Evolutionary conservation across 2,888 invertebrate species (phyloP).

Genomic region (Cheilosia vernalis): DNA sequence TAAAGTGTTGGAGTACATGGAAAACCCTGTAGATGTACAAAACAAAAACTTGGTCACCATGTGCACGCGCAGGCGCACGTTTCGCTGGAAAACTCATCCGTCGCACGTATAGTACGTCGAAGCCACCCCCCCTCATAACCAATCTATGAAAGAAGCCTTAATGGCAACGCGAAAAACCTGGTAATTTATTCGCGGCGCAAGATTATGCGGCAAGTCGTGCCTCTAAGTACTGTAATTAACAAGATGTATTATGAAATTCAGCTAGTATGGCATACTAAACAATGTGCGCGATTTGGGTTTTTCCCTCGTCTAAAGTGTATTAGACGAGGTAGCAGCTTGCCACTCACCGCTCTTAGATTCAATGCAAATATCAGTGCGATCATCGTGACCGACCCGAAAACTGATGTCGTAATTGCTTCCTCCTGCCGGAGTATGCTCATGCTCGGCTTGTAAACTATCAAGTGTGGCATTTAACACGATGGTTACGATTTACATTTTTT

Average conservation of each 20-base stretch:
- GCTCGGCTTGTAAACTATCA: conserved; percentile 51
- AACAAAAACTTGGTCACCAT: conserved; percentile 47
- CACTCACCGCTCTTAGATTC: neutral
- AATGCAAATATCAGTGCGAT: conserved; percentile 61
- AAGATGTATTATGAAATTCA: conserved; percentile 70
- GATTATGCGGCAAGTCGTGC: conserved; percentile 68
- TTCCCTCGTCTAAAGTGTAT: conserved; percentile 10
- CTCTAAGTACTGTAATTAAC: conserved; percentile 71
- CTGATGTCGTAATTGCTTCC: conserved; percentile 19
- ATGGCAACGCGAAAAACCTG: conserved; percentile 23
- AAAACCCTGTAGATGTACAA: neutral
- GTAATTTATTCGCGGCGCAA: conserved; percentile 67
- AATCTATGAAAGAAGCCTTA: conserved; percentile 39
- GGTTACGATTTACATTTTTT: conserved; percentile 29
- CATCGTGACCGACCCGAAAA: conserved; percentile 59
- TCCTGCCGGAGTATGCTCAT: neutral
- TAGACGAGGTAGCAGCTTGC: neutral
- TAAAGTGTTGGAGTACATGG: conserved; percentile 5
- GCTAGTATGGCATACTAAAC: conserved; percentile 45
- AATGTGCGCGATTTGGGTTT: conserved; percentile 32
- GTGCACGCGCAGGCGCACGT: conserved; percentile 61
- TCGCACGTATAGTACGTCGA: conserved; percentile 24
- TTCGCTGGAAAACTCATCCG: conserved; percentile 39
- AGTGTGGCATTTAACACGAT: conserved; percentile 70
- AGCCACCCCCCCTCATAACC: neutral